phyloP scores from a whole-genome alignment of 2,797 vertebrate genomes.

The Artibeus jamaicensis region DNA sequence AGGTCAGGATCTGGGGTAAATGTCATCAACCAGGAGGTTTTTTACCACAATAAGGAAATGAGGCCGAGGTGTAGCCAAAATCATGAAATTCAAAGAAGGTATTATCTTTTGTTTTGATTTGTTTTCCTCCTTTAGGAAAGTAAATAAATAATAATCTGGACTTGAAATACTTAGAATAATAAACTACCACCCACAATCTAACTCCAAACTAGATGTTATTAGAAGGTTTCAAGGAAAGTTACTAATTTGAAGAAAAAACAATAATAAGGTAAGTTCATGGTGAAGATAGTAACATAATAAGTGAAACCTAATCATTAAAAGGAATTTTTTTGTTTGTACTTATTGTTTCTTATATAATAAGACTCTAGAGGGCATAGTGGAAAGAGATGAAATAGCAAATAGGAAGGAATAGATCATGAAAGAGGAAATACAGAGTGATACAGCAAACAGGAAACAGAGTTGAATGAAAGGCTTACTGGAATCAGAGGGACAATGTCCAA shows the following conservation, averaged over 20 bases:
- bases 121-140: neutral
- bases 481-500: neutral
- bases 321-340: neutral
- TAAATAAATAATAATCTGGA: neutral
- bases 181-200: neutral
- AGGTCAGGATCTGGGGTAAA: neutral
- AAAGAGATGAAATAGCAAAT: neutral
- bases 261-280: neutral
- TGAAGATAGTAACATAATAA: neutral
- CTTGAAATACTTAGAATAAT: neutral
- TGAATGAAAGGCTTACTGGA: neutral
- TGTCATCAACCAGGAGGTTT: neutral
- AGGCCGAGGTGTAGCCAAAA: neutral
- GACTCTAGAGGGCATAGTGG: neutral
- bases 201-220: neutral
- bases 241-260: neutral
- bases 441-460: neutral
- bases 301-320: neutral
- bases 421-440: neutral
- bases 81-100: neutral
- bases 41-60: neutral
- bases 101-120: neutral
- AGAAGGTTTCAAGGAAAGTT: neutral
- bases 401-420: neutral
- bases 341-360: neutral